Evolutionary conservation across 2,888 invertebrate genomes (phyloP).

Genomic region (Orgyia antiqua): DNA sequence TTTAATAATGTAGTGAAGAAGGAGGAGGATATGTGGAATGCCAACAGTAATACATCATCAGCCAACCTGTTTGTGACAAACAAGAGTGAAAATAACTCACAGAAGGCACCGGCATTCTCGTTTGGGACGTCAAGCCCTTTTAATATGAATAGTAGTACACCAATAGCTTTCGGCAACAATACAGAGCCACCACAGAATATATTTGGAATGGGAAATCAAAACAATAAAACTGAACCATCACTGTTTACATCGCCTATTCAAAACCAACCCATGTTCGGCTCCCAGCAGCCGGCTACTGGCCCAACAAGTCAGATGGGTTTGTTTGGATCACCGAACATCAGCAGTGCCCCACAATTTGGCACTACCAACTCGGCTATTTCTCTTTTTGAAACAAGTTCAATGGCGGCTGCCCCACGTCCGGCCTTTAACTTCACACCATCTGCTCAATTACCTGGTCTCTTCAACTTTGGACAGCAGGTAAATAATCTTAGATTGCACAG

Average conservation of each 20-base stretch:
- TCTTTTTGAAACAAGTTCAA: constrained; percentile 38
- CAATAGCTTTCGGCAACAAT: constrained; percentile 22
- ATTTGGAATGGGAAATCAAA: constrained; percentile 37
- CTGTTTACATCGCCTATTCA: constrained; percentile 37
- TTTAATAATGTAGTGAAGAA: constrained; percentile 40
- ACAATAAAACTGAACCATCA: constrained; percentile 29
- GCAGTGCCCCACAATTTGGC: constrained; percentile 40
- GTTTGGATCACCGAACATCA: constrained; percentile 39
- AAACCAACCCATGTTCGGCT: constrained; percentile 41
- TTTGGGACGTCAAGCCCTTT: constrained; percentile 47
- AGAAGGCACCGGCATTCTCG: constrained; percentile 42
- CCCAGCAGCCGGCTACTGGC: constrained; percentile 26
- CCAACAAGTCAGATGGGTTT: constrained; percentile 25
- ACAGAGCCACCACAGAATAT: constrained; percentile 34
- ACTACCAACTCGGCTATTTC: constrained; percentile 33
- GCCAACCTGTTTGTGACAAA: constrained; percentile 39
- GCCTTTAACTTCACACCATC: constrained; percentile 49
- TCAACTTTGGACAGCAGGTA: constrained; percentile 66
- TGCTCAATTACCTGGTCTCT: constrained; percentile 35
- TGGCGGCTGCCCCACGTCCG: constrained; percentile 30
- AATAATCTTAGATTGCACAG: constrained; percentile 7
- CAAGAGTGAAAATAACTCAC: constrained; percentile 27
- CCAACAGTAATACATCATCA: constrained; percentile 26
- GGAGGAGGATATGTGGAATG: constrained; percentile 40
- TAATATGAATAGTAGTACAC: constrained; percentile 25